Evolutionary conservation across 1,140 invertebrate species (phyloP), one percentile per base, ranked within the genome.

Genomic region (Sycobia sp.): DNA sequence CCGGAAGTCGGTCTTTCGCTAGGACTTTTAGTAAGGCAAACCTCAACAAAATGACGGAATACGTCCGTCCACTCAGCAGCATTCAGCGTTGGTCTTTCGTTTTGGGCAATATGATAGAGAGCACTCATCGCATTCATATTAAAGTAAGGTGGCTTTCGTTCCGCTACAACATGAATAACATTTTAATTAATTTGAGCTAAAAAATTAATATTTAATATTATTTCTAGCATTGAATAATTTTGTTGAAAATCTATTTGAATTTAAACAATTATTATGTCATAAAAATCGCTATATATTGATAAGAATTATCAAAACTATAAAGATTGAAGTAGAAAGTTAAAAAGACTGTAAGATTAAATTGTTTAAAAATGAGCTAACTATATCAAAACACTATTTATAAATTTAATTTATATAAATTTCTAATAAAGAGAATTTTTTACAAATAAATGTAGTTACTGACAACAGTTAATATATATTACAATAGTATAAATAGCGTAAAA

Each of bases 101-200:
- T 99, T 84, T 99, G 98, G 71, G 97, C 97, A 83, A 99, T 99
- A 82, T 99, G 92, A 84, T 99, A 99, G 69, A 99, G 86, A 71
- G 97, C 97, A 81, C 95, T 98, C 97, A 99, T 99, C 65, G 97
- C 97, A 83, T 99, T 99, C 97, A 99, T 98, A 82, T 99, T 99
- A 82, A 99, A 99, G 82, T 99, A 96, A 27, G 98, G 98, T 66
- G 98, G 98, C 81, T 99, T 99, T 64, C 96, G 86, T 84, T 99
- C 97, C 51, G 98, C 97, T 86, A 66, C 23, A 83, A 73, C 38
- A 39, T 13, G 14, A 51, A 23, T 23, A 38, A 27, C 22, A 49
- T 41, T 2, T 36, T 23, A 34, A 29, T 29, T 29, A 39, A 27
- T 39, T 10, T 27, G 43, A 18, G 25, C 5, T 29, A 16, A 11